Evolutionary conservation across 1,140 invertebrate species (phyloP), one percentile per base, ranked within the genome.

Genomic region (Achroia grisella): DNA sequence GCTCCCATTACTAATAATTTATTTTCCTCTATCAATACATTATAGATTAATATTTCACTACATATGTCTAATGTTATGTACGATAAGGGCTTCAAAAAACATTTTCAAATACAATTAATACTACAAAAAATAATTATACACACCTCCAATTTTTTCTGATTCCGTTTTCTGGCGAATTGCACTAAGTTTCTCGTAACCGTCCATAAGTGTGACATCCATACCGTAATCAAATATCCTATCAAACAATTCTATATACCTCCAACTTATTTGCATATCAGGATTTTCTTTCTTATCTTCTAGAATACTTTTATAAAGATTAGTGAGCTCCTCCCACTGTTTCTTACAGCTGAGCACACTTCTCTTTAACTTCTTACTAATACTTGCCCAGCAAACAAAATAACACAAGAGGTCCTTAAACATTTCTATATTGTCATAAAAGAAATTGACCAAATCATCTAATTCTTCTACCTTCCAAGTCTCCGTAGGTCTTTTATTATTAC

Each of bases 171-270:
- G 17, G 6, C 6, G 17, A 2, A 23, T 3, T 3, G 13, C 33
- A 14, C 12, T 51, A n/a, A 46, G 17, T 23, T 23, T 23, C 17
- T 23, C 17, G 6, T 23, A 30, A 1, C 65, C 68, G 10, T 62
- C 52, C 1, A 85, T 40, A n/a, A 81, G 59, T 33, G 62, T 65
- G 8, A 46, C 56, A 39, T 82, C 73, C 71, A 78, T 85, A 6
- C 78, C 78, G 53, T 82, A 82, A 44, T 78, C 80, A 63, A 82
- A 85, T 53, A 82, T 79, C 30, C 66, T 71, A 46, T 84, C 80
- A 69, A 84, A 84, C 39, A 79, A 31, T 27, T 82, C 76, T 36
- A 85, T 85, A 35, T 82, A 85, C 28, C 67, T 56, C 81, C 81
- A 82, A 57, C 79, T 69, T 13, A 84, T 77, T 46, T 73, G 68